These are phyloP conservation scores for Neotoxoptera formosana DNA, from an alignment of 1,140 invertebrate species.

Conservation along the genomic window DNA sequence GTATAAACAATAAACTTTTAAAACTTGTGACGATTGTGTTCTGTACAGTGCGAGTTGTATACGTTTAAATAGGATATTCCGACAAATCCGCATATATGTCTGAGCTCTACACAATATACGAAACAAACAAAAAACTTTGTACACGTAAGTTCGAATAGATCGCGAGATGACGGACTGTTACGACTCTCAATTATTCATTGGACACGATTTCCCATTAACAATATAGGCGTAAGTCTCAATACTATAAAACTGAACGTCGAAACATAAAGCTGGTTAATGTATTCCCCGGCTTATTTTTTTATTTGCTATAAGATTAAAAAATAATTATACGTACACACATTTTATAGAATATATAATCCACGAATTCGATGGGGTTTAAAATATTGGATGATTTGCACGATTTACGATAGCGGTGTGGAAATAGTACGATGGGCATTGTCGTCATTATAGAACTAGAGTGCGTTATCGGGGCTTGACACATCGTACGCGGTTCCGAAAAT, in stretches of 20 bases:
- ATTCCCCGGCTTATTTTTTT: neutral
- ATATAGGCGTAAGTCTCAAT: neutral
- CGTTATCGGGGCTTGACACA: conserved; percentile 3
- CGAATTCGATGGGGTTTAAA: neutral
- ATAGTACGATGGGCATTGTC: too few relatives aligned
- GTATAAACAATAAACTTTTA: conserved; percentile 8
- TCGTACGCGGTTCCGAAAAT: neutral
- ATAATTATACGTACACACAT: neutral
- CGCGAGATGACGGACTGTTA: neutral
- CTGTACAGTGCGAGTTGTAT: neutral
- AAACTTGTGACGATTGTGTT: neutral
- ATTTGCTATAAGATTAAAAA: neutral
- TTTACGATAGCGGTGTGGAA: too few relatives aligned
- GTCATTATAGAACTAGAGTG: neutral
- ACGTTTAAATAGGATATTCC: neutral
- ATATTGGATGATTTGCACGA: too few relatives aligned
- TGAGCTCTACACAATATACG: neutral
- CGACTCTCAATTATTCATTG: neutral
- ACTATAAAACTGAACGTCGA: neutral
- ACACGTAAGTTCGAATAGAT: neutral
- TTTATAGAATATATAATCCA: neutral
- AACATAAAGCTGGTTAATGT: neutral
- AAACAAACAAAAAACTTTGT: neutral
- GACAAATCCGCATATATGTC: neutral
- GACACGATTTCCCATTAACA: neutral